Evolutionary conservation across 1,140 invertebrate genomes (phyloP).

Genomic region (Zaprionus ghesquierei): DNA sequence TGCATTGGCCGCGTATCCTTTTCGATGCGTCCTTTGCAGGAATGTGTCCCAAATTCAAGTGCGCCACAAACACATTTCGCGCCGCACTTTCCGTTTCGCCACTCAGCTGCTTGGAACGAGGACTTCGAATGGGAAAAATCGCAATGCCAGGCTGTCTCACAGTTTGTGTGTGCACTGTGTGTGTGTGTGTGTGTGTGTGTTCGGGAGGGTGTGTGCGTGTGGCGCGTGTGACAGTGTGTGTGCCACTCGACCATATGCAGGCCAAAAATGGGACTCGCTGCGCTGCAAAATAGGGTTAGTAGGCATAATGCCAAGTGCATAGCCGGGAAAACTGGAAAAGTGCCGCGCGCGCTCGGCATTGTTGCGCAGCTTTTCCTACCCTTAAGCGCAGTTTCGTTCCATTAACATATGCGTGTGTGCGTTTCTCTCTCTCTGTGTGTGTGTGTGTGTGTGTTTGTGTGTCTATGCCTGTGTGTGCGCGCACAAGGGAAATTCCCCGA

Average conservation of each 20-base stretch:
- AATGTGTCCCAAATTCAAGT: constrained; percentile 81
- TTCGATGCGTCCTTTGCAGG: constrained; percentile 71
- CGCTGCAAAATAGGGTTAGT: constrained; percentile 82
- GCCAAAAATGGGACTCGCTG: constrained; percentile 80
- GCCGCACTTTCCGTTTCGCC: constrained; percentile 75
- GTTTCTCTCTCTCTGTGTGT: constrained; percentile 1
- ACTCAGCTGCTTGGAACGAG: constrained; percentile 55
- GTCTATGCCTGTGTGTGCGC: no score
- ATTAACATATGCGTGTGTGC: constrained; percentile 1
- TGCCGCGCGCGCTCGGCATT: constrained; percentile 33
- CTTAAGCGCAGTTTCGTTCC: constrained; percentile 44
- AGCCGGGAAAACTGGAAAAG: constrained; percentile 77
- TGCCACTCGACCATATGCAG: constrained; percentile 43
- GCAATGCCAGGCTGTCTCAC: constrained; percentile 8
- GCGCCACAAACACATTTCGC: constrained; percentile 72
- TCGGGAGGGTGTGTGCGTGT: constrained; percentile 4
- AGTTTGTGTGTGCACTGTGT: constrained; percentile 5
- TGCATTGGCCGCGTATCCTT: constrained; percentile 30
- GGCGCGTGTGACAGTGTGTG: constrained; percentile 7
- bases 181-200: constrained; percentile 6
- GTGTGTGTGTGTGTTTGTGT: not conserved
- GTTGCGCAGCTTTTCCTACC: constrained; percentile 75
- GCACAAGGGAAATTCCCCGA: constrained; percentile 33
- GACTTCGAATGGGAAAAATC: constrained; percentile 55
- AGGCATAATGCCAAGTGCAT: constrained; percentile 83